These are phyloP conservation scores for Zelostemma sp. DNA, from an alignment of 1,140 invertebrate genomes.

Conservation along the genomic window DNA sequence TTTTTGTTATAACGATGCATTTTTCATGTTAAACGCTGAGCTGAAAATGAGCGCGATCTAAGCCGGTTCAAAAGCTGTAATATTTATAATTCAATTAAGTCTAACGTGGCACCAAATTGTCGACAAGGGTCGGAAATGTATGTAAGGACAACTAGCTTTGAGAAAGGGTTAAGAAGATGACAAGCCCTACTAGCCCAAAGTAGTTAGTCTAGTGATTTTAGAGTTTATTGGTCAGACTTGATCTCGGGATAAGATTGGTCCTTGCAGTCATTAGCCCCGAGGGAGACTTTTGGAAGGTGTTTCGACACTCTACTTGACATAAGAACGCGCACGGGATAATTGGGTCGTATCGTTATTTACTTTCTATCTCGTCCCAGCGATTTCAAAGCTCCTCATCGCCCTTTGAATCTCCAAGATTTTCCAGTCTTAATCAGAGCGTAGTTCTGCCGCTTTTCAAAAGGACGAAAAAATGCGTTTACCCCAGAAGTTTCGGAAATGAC, in stretches of 20 bases:
- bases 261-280: constrained; percentile 48
- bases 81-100: no score
- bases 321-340: constrained; percentile 43
- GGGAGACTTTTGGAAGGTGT: constrained; percentile 55
- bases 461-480: neutral
- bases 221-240: constrained; percentile 60
- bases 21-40: no score
- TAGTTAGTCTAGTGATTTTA: constrained; percentile 65
- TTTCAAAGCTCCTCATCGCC: constrained; percentile 18
- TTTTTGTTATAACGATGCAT: no score
- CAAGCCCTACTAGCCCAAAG: constrained; percentile 48
- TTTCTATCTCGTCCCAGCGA: constrained; percentile 25
- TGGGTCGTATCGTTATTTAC: constrained; percentile 45
- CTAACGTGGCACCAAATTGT: no score
- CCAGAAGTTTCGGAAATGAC: neutral
- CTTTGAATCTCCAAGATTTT: neutral
- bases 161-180: constrained; percentile 50
- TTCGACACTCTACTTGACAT: constrained; percentile 45
- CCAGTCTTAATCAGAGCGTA: neutral
- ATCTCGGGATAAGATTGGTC: constrained; percentile 62
- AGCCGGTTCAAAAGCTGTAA: no score
- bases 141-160: constrained; percentile 44
- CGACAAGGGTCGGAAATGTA: neutral
- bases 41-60: no score
- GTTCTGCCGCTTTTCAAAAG: neutral